phyloP scores from a whole-genome alignment of 2,888 invertebrate genomes.

The Diplolepis rosae region DNA sequence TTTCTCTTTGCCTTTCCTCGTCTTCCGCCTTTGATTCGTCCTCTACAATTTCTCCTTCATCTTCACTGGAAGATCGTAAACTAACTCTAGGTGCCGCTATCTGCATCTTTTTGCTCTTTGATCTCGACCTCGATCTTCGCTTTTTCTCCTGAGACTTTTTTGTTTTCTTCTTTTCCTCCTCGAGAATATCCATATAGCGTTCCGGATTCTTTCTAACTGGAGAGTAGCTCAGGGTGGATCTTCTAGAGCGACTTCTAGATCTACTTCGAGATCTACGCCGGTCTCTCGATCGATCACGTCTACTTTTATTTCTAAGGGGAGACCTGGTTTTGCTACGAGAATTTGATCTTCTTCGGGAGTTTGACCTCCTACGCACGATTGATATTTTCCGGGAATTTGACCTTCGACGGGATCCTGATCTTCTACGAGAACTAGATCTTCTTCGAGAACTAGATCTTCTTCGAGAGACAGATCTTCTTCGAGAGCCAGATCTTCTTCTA shows the following conservation, averaged over 20 bases:
- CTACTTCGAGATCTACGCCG: constrained; percentile 56
- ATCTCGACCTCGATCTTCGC: constrained; percentile 59
- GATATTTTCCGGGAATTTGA: neutral
- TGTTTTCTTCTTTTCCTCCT: constrained; percentile 77
- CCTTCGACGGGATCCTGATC: neutral
- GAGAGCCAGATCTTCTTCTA: constrained; percentile 1
- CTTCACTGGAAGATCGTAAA: constrained; percentile 70
- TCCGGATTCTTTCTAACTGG: constrained; percentile 82
- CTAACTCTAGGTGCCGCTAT: constrained; percentile 68
- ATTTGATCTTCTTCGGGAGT: constrained; percentile 31
- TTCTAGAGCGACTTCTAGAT: too few relatives aligned
- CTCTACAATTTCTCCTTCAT: constrained; percentile 75
- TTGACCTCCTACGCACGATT: neutral
- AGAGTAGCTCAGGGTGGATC: constrained; percentile 80
- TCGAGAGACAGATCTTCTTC: constrained; percentile 54
- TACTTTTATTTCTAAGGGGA: constrained; percentile 49
- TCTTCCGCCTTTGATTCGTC: constrained; percentile 76
- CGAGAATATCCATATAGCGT: constrained; percentile 80
- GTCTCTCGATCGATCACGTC: constrained; percentile 55
- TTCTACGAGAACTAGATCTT: neutral
- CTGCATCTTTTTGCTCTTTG: constrained; percentile 57
- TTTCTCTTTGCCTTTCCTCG: constrained; percentile 80
- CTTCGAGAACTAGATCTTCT: constrained; percentile 45
- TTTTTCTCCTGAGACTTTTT: constrained; percentile 74
- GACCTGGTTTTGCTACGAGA: constrained; percentile 52